A percentile compares a stretch with the other conserved stretches of the same genome.
phyloP scores from a whole-genome alignment of 2,797 vertebrate genomes.

The Cuniculus paca region DNA sequence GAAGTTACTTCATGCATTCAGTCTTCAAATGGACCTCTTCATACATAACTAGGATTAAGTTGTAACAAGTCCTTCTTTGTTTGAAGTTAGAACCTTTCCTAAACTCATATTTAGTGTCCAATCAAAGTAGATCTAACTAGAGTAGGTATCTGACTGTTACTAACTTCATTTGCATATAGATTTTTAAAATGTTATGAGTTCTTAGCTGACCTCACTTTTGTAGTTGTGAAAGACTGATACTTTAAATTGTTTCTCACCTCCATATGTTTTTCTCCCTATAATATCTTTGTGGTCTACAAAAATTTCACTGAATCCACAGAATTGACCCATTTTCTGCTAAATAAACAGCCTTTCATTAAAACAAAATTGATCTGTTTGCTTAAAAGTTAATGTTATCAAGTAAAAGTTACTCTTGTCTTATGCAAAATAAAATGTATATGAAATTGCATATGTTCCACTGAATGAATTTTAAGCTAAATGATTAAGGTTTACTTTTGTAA shows the following conservation, averaged over 20 bases:
- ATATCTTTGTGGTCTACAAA: not conserved
- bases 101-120: not conserved
- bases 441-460: not conserved
- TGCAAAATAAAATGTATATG: not conserved
- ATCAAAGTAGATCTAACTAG: not conserved
- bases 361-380: not conserved
- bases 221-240: not conserved
- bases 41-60: not conserved
- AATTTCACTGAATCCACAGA: not conserved
- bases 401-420: not conserved
- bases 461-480: not conserved
- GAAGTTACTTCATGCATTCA: not conserved
- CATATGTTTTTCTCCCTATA: not conserved
- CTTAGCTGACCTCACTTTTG: not conserved
- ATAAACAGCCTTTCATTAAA: not conserved
- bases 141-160: not conserved
- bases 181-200: not conserved
- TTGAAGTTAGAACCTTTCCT: not conserved
- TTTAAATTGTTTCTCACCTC: not conserved
- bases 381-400: slow-evolving; percentile 15
- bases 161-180: not conserved
- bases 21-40: not conserved
- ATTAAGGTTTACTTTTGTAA: not conserved
- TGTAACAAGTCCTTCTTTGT: not conserved
- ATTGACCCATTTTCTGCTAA: not conserved